These are phyloP conservation scores for Helostoma temminkii DNA, from an alignment of 2,797 vertebrate species.

Conservation along the genomic window DNA sequence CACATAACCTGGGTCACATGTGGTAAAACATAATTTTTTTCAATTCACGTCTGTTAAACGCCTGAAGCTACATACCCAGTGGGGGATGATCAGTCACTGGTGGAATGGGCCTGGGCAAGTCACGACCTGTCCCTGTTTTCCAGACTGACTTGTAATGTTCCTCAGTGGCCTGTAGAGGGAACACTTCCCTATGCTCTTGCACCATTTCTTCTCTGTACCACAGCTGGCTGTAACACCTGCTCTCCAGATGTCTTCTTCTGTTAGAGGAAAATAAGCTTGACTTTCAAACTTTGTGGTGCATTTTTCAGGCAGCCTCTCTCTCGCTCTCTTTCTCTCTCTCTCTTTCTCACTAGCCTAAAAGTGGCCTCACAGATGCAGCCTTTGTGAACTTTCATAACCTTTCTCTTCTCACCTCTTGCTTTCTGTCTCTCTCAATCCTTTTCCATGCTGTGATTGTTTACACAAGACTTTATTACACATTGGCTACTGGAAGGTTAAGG, in stretches of 20 bases:
- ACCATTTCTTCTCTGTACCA: neutral
- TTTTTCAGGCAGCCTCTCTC: constrained; percentile 23
- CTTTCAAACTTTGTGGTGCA: constrained; percentile 70
- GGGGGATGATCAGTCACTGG: constrained; percentile 1
- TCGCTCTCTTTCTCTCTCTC: neutral
- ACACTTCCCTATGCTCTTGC: constrained; percentile 62
- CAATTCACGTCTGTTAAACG: neutral
- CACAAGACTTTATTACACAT: constrained; percentile 51
- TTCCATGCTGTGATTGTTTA: constrained; percentile 58
- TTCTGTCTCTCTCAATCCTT: constrained; percentile 24
- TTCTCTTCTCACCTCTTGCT: constrained; percentile 46
- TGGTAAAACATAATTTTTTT: no score
- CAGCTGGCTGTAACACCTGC: constrained; percentile 83
- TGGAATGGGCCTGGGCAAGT: constrained; percentile 40
- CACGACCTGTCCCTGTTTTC: constrained; percentile 7
- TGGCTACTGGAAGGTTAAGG: constrained; percentile 45
- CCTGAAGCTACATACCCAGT: neutral
- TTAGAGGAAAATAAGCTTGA: constrained; percentile 73
- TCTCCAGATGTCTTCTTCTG: constrained; percentile 80
- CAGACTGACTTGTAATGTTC: constrained; percentile 34
- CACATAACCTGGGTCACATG: no score
- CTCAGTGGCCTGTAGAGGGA: constrained; percentile 72
- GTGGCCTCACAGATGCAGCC: constrained; percentile 41
- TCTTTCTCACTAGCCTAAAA: neutral
- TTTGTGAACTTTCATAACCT: constrained; percentile 47